Percentiles rank a stretch among this genome's conserved stretches.
phyloP scores from a whole-genome alignment of 2,113 vertebrate species.

The Phylloscopus trochilus region DNA sequence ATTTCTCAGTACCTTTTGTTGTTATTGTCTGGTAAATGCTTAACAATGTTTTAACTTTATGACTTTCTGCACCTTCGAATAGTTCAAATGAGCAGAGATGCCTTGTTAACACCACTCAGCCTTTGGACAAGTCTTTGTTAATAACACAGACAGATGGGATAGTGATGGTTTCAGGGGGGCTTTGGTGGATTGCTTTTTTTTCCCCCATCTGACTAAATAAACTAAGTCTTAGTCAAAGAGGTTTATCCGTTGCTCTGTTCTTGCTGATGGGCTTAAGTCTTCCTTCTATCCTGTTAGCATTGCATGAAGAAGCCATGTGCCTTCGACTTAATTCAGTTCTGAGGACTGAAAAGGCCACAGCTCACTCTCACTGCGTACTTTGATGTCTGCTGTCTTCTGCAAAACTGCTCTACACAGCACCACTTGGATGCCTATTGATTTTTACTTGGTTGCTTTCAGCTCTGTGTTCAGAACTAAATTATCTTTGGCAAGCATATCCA shows the following conservation, averaged over 20 bases:
- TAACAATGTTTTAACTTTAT: conserved; percentile 46
- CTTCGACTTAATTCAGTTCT: conserved; percentile 41
- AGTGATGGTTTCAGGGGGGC: conserved; percentile 41
- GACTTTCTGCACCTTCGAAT: conserved; percentile 32
- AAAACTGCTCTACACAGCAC: conserved; percentile 13
- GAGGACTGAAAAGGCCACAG: conserved; percentile 43
- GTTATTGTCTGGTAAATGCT: conserved; percentile 7
- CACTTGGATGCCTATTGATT: conserved; percentile 55
- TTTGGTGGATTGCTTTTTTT: background rate
- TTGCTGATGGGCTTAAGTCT: conserved; percentile 61
- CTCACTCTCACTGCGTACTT: conserved; percentile 56
- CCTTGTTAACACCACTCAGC: conserved; percentile 54
- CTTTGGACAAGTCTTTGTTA: conserved; percentile 46
- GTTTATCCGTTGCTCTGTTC: conserved; percentile 59
- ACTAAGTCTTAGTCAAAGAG: conserved; percentile 55
- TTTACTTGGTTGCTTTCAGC: conserved; percentile 52
- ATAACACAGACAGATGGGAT: conserved; percentile 61
- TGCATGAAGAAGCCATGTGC: conserved; percentile 60
- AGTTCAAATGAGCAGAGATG: conserved; percentile 30
- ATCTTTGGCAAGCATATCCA: conserved; percentile 65
- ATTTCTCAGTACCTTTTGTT: conserved; percentile 10
- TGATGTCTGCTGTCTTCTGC: conserved; percentile 50
- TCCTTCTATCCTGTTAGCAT: conserved; percentile 65
- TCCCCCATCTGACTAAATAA: conserved; percentile 53
- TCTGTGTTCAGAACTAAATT: conserved; percentile 36